Conservation (phyloP, 2,113 vertebrate species). For the Urocynchramus pylzowi region DNA sequence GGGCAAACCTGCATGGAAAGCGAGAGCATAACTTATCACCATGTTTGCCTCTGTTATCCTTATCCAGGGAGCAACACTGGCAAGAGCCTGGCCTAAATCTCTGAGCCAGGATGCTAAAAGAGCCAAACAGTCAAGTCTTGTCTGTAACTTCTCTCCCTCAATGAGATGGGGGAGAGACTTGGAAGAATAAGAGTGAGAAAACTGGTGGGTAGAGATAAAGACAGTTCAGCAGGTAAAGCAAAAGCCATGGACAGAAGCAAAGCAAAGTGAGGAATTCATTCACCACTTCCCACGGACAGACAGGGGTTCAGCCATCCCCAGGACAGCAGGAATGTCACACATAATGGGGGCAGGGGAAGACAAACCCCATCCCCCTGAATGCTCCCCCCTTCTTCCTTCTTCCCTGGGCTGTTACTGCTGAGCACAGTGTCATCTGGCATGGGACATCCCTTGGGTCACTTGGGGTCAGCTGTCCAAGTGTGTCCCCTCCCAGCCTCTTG, state of each 20-base stretch:
- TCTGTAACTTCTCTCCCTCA: not conserved
- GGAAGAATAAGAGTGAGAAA: not conserved
- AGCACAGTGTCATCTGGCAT: fast-evolving
- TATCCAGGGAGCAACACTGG: not conserved
- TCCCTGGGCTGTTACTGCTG: not conserved
- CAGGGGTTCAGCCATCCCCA: not conserved
- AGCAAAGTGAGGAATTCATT: not conserved
- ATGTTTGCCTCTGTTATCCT: not conserved
- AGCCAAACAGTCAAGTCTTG: not conserved
- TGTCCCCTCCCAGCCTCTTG: not conserved
- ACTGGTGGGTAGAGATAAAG: not conserved
- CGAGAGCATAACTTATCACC: not conserved
- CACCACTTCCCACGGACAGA: not conserved
- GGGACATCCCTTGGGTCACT: not conserved
- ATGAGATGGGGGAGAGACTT: not conserved
- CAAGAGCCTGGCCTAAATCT: not conserved
- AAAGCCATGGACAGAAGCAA: not conserved
- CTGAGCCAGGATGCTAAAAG: not conserved
- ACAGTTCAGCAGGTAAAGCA: not conserved
- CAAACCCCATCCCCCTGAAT: not conserved
- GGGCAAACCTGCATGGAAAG: not conserved
- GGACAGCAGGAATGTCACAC: not conserved
- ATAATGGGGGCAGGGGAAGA: no score
- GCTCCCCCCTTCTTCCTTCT: not conserved
- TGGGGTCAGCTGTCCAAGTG: not conserved